Evolutionary conservation across 2,797 vertebrate genomes (phyloP).

Genomic region (Pantherophis alleghaniensis): DNA sequence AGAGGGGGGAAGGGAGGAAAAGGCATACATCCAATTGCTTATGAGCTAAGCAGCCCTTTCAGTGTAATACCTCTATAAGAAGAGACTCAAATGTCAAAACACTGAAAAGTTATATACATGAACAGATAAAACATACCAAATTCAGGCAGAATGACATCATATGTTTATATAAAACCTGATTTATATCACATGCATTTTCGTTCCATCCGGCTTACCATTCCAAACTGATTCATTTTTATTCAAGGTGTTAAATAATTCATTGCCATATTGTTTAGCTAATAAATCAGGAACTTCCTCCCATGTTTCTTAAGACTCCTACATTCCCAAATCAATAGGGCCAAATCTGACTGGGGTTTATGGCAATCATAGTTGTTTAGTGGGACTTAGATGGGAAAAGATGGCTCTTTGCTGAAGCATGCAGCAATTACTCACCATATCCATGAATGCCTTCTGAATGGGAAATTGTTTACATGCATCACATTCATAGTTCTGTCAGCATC

Average conservation of each 20-base stretch:
- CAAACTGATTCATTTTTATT: not conserved
- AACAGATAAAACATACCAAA: not conserved
- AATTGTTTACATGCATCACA: slow-evolving; percentile 90
- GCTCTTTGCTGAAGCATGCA: slow-evolving; percentile 55
- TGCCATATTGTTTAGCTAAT: slow-evolving; percentile 62
- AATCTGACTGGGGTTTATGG: not conserved
- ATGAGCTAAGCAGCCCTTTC: fast-evolving
- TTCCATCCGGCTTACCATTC: slow-evolving; percentile 29
- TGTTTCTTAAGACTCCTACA: not conserved
- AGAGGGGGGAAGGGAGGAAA: not conserved
- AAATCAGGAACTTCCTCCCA: slow-evolving; percentile 39
- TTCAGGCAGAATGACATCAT: slow-evolving; percentile 22
- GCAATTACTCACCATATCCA: slow-evolving; percentile 87
- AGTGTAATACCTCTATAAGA: not conserved
- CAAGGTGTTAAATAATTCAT: slow-evolving; percentile 38
- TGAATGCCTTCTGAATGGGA: slow-evolving; percentile 88
- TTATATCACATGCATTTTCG: slow-evolving; percentile 47
- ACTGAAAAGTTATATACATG: not conserved
- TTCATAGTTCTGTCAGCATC: slow-evolving; percentile 75
- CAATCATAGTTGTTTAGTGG: not conserved
- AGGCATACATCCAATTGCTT: not conserved
- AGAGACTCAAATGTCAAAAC: not conserved
- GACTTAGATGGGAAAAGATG: not conserved
- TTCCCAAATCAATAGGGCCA: not conserved
- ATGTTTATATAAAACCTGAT: slow-evolving; percentile 35